Evolutionary conservation across 2,113 vertebrate species (phyloP).

Genomic region (Cichladusa arquata): DNA sequence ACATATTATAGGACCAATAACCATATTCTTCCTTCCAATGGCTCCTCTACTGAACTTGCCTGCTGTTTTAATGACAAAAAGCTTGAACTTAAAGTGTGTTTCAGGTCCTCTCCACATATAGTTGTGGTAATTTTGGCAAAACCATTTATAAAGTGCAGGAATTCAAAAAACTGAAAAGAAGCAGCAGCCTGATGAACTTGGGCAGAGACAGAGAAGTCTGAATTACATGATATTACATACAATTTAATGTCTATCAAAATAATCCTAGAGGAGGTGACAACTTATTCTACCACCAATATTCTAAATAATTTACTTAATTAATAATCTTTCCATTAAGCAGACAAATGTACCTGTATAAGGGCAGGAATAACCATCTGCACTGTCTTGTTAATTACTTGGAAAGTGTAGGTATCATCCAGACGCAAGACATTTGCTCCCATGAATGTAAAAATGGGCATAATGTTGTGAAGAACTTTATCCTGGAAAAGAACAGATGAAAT

Average conservation of each 20-base stretch:
- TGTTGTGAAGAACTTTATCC: slow-evolving; percentile 97
- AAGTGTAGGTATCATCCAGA: slow-evolving; percentile 93
- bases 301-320: neutral
- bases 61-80: neutral
- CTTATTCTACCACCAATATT: neutral
- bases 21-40: neutral
- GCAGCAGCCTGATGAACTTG: neutral
- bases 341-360: slow-evolving; percentile 83
- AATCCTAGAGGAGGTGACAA: neutral
- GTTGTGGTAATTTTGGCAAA: neutral
- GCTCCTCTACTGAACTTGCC: neutral
- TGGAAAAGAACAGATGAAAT: slow-evolving; percentile 63
- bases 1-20: neutral
- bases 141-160: neutral
- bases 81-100: neutral
- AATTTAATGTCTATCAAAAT: neutral
- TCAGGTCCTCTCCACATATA: neutral
- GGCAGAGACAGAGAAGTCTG: neutral
- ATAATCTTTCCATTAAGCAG: neutral
- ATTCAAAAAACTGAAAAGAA: neutral
- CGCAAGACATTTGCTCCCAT: slow-evolving; percentile 95
- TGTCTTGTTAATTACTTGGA: slow-evolving; percentile 94
- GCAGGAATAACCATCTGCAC: slow-evolving; percentile 94
- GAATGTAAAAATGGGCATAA: slow-evolving; percentile 99
- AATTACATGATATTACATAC: neutral